These are phyloP conservation scores for Sciurus carolinensis DNA, from an alignment of 2,797 vertebrate species.

Conservation along the genomic window DNA sequence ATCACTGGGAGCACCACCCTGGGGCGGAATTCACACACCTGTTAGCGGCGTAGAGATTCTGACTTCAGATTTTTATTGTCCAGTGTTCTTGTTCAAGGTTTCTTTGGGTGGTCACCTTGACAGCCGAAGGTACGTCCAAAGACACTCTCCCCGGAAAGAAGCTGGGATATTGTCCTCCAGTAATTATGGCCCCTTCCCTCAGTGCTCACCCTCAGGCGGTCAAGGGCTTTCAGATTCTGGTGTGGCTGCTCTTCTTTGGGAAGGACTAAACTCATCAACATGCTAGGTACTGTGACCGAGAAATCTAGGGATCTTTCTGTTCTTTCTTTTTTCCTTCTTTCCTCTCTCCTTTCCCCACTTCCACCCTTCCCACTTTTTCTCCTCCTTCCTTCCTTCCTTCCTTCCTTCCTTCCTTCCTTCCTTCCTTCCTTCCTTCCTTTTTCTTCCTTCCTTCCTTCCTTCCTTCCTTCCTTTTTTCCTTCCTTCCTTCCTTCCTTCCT, in stretches of 20 bases:
- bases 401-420: too few relatives aligned
- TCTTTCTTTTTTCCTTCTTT: too few relatives aligned
- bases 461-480: too few relatives aligned
- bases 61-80: background rate
- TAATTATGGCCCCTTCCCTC: too few relatives aligned
- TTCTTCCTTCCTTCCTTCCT: too few relatives aligned
- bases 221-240: background rate
- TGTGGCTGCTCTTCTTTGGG: background rate
- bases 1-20: background rate
- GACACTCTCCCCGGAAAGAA: background rate
- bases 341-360: too few relatives aligned
- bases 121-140: background rate
- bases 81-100: background rate
- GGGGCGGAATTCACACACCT: background rate
- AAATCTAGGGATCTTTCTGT: background rate
- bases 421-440: fast-evolving
- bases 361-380: too few relatives aligned
- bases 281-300: background rate
- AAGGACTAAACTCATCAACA: background rate
- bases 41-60: background rate
- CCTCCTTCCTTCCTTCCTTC: too few relatives aligned
- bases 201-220: background rate
- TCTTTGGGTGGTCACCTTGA: background rate
- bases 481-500: too few relatives aligned
- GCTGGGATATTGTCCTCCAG: background rate